Conservation (phyloP, 2,113 vertebrate genomes). For the Apteryx mantelli region DNA sequence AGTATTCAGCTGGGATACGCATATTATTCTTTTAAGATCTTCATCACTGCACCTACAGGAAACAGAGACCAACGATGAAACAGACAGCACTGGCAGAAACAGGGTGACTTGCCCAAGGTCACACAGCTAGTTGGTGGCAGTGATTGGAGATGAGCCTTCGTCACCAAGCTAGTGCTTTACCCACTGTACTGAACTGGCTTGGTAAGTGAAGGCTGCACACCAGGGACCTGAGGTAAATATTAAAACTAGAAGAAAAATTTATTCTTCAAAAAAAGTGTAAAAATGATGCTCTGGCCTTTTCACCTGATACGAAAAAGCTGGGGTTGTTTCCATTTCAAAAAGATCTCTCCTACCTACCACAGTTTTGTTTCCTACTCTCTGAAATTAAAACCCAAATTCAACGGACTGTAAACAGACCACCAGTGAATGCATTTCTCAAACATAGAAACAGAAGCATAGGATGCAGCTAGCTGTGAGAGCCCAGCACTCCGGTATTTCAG, state of each 20-base stretch:
- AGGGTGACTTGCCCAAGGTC: neutral
- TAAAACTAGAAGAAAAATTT: neutral
- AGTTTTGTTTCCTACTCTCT: neutral
- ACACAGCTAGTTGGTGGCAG: neutral
- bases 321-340: neutral
- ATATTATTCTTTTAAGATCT: neutral
- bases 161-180: neutral
- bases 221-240: neutral
- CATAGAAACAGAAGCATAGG: rapidly evolving
- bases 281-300: neutral
- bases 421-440: neutral
- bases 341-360: neutral
- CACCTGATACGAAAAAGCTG: neutral
- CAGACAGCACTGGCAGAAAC: neutral
- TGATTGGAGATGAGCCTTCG: neutral
- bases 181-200: too few species aligned
- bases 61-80: neutral
- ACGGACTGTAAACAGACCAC: neutral
- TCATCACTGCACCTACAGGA: neutral
- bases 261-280: neutral
- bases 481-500: rapidly evolving
- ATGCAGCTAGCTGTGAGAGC: neutral
- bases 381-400: neutral
- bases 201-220: neutral
- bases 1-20: neutral